A percentile compares a stretch with the other conserved stretches of the same genome.
phyloP scores from a whole-genome alignment of 2,797 vertebrate species.

The Notamacropus eugenii region DNA sequence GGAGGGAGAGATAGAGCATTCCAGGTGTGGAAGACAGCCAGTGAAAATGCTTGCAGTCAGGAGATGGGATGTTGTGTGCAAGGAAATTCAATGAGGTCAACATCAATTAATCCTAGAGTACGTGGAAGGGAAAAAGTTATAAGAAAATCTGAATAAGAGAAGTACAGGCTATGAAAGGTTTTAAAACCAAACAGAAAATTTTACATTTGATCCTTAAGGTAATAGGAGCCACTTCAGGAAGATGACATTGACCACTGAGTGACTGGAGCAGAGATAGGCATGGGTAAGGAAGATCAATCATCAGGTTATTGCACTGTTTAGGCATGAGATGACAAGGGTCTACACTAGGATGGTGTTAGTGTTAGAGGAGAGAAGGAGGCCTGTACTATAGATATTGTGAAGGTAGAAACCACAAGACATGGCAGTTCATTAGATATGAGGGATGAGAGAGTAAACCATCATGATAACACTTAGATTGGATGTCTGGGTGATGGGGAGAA shows the following conservation, averaged over 20 bases:
- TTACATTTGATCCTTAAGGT: not conserved
- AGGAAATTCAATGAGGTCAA: not conserved
- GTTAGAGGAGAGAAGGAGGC: not conserved
- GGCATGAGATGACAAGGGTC: not conserved
- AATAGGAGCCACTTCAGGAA: not conserved
- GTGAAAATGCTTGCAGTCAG: not conserved
- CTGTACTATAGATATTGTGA: not conserved
- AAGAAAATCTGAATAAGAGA: not conserved
- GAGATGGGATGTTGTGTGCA: not conserved
- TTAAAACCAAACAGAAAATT: not conserved
- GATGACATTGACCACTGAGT: not conserved
- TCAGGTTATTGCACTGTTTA: not conserved
- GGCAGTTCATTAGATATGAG: not conserved
- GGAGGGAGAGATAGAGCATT: not conserved
- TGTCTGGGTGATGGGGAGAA: not conserved
- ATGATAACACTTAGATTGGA: not conserved
- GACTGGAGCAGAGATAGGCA: not conserved
- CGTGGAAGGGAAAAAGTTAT: not conserved
- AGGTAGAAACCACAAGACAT: not conserved
- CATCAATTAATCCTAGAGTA: not conserved
- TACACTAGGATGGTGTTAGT: not conserved
- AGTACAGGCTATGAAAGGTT: not conserved
- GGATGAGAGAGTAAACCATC: not conserved
- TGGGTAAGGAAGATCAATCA: not conserved
- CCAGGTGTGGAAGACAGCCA: not conserved